Base-by-base conservation (phyloP, 2,113 vertebrate genomes). In the Heptranchias perlo region DNA sequence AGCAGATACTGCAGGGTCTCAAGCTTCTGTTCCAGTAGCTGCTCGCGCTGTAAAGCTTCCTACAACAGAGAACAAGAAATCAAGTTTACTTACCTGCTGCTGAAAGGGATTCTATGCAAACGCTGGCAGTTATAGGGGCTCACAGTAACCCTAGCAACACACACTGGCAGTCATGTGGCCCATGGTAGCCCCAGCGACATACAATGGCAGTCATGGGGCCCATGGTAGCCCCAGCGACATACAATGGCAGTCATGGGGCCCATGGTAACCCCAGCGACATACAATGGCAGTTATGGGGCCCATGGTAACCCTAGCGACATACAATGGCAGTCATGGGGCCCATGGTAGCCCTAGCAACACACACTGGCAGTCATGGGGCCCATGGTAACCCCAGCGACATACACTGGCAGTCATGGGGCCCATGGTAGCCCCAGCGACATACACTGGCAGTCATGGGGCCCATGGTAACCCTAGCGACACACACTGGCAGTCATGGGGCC, bases 11-110 rank as follows among this genome's bases (percentile, higher is more conserved):
- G 92, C 92, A 94, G 92, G 18, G 92, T 94, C 62, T 94, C 92
- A 61, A 94, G 62, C 62, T 94, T 94, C 92, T 94, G 92, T 67
- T 94, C 92, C 92, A 94, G 92, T n/a, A 94, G 58, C 62, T 94
- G 92, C 62, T 94, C 92, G 44, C 92, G 58, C 62, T 94, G 92
- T 54, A 94, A 94, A 47, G 92, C 92, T 49, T 94, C 92, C 92
- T 94, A n/a, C 62, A 65, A 94, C 62, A 94, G n/a, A 94, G 39
- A 67, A 94, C 54, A n/a, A n/a, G n/a, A 92, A 61, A 92, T 18
- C 52, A 58, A 23, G 14, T 61, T n/a, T 7, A 92, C 54, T 13
- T 61, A 92, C 31, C 87, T n/a, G 54, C 49, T 61, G 87, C 87
- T 61, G 14, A 54, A 35, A n/a, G n/a, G 73, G n/a, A 39, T 78